Conservation (phyloP, 2,113 vertebrate species). For the Cyanoderma ruficeps region DNA sequence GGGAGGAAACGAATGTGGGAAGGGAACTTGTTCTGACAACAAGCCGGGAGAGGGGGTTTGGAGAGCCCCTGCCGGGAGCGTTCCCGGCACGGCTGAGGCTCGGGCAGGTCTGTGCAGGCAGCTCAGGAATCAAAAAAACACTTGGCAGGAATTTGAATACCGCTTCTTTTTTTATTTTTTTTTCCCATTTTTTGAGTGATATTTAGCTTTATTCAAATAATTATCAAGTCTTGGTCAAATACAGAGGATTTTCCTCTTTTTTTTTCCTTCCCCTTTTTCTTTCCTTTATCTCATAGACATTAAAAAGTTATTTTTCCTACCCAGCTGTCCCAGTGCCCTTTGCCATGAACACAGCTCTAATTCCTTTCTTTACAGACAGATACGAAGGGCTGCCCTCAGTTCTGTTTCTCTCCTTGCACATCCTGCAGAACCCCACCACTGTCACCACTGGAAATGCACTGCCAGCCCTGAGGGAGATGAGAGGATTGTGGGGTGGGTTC, state of each 20-base stretch:
- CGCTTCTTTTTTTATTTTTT: fast-evolving
- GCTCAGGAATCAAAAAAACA: neutral
- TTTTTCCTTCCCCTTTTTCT: neutral
- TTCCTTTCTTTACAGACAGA: neutral
- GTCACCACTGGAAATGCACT: fast-evolving
- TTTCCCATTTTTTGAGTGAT: neutral
- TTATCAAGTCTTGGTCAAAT: neutral
- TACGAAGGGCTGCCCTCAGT: neutral
- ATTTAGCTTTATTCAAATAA: neutral
- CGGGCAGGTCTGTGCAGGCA: neutral
- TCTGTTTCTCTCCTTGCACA: fast-evolving
- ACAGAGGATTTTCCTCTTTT: neutral
- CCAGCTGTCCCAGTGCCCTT: neutral
- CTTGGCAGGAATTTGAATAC: neutral
- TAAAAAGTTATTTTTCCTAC: neutral
- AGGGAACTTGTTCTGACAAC: neutral
- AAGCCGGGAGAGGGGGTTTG: neutral
- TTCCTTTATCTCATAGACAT: neutral
- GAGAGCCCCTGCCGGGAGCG: neutral
- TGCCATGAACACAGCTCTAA: too few species aligned
- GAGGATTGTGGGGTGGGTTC: neutral
- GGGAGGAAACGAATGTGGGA: neutral
- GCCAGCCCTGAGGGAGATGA: neutral
- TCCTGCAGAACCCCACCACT: fast-evolving
- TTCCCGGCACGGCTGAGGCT: neutral